Base-by-base conservation (phyloP, 2,797 vertebrate species). In the Phataginus tetradactyla region DNA sequence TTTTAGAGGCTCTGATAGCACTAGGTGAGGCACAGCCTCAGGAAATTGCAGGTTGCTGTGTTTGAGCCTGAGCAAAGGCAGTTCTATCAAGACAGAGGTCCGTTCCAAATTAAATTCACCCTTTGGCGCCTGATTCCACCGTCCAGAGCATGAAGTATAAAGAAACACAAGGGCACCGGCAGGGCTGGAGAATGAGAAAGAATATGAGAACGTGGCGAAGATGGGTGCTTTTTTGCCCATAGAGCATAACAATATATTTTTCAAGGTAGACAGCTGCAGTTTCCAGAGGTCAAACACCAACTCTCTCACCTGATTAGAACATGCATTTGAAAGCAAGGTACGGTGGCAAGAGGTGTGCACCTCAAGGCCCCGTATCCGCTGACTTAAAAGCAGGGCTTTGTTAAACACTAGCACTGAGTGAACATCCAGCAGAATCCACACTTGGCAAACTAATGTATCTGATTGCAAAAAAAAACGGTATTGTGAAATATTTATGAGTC, bases 401-500 rank as follows among this genome's bases (percentile, higher is more conserved):
- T 97, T 97, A 97, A 98, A 97, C 59, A 90, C 84, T 93, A 94
- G 91, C 95, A 84, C 88, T 77, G 90, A 97, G 96, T 95, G 96
- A 98, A 98, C 97, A 97, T 96, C 98, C 97, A 96, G 97, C 55
- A 89, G 88, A 93, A 97, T 94, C 95, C 97, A 97, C 90, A 93
- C 95, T 97, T 57, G 9, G 96, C 96, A 98, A 98, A 98, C 97
- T 97, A 98, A 98, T 98, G 97, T 97, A 98, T 97, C 98, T 98
- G 98, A 98, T 98, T 98, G 97, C 98, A 97, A 98, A 98, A 45
- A 45, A 98, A 98, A 98, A 98, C 90, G 91, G 97, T 97, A 96
- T 89, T 96, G 97, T 97, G 97, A 98, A 98, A 98, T 98, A 98
- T 98, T 98, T 98, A 98, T 98, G 98, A 98, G 98, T 98, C 98